Evolutionary conservation across 1,140 invertebrate species (phyloP).

Genomic region (Ericerus pela): DNA sequence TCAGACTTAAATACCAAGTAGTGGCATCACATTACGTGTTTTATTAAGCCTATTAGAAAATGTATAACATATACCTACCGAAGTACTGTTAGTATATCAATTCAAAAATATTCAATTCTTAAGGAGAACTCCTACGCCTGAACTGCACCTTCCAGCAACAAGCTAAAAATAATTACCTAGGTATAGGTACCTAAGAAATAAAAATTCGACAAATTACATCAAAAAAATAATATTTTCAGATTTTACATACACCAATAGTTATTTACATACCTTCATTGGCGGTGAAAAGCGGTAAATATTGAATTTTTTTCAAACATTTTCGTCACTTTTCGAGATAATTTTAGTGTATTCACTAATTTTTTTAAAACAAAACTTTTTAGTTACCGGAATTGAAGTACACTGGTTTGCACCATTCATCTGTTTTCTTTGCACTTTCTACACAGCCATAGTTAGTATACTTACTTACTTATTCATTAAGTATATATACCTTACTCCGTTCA

Average conservation of each 20-base stretch:
- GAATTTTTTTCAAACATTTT: slow-evolving; percentile 5
- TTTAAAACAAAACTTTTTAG: slow-evolving; percentile 31
- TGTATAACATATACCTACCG: no score
- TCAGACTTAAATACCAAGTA: no score
- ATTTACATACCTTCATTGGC: slow-evolving; percentile 31
- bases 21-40: no score
- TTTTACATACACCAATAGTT: slow-evolving; percentile 29
- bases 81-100: no score
- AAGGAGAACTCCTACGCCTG: no score
- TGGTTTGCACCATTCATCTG: slow-evolving; percentile 52
- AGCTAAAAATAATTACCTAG: background rate
- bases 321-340: background rate
- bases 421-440: slow-evolving; percentile 66
- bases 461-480: background rate
- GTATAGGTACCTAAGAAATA: background rate
- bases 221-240: slow-evolving; percentile 25
- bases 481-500: no score
- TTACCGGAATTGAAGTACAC: slow-evolving; percentile 55
- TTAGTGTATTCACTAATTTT: background rate
- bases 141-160: no score
- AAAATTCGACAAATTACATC: background rate
- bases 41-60: no score
- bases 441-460: slow-evolving; percentile 47
- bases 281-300: slow-evolving; percentile 28
- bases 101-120: no score